phyloP scores from a whole-genome alignment of 2,113 vertebrate species.

The Aptenodytes patagonicus region DNA sequence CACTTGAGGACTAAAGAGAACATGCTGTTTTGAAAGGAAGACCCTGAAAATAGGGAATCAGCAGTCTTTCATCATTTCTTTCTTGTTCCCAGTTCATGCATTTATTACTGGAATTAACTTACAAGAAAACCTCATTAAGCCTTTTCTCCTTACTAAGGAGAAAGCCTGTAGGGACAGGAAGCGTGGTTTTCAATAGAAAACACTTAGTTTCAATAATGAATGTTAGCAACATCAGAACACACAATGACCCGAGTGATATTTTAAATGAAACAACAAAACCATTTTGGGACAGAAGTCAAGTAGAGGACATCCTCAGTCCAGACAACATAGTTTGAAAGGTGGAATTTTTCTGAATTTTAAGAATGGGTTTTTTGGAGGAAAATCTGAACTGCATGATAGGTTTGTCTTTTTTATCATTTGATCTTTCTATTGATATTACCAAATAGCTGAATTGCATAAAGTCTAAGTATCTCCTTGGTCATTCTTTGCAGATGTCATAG shows the following conservation, averaged over 20 bases:
- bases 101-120: conserved; percentile 62
- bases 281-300: neutral
- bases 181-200: conserved; percentile 44
- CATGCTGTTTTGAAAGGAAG: conserved; percentile 40
- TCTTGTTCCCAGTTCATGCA: conserved; percentile 24
- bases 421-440: neutral
- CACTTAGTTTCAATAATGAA: conserved; percentile 53
- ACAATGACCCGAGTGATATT: neutral
- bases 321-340: neutral
- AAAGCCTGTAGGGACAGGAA: conserved; percentile 42
- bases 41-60: neutral
- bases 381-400: neutral
- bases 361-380: rapidly evolving
- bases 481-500: neutral
- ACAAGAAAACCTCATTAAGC: conserved; percentile 49
- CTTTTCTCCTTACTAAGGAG: conserved; percentile 9
- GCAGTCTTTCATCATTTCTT: neutral
- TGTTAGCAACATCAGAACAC: conserved; percentile 21
- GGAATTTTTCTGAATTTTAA: neutral
- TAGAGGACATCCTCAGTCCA: neutral
- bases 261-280: conserved; percentile 6
- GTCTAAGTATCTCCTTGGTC: neutral
- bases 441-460: neutral
- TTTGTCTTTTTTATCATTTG: neutral
- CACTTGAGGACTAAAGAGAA: neutral